phyloP scores from a whole-genome alignment of 1,140 invertebrate genomes.

The Psix sp. region DNA sequence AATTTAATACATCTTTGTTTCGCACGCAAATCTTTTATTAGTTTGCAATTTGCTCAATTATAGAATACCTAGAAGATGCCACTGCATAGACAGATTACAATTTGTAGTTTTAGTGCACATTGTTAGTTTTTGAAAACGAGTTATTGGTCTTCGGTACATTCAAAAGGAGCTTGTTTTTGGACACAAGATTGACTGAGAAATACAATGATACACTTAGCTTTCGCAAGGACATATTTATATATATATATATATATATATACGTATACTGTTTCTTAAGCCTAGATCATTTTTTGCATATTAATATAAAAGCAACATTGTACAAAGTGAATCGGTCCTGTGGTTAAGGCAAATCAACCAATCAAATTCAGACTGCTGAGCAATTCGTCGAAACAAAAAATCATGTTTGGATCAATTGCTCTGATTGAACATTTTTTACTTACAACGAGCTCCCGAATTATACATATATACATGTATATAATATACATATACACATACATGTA shows the following conservation, averaged over 20 bases:
- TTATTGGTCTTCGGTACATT: constrained; percentile 36
- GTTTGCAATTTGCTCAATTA: constrained; percentile 10
- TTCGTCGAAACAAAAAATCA: background rate
- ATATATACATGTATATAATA: no score
- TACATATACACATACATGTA: no score
- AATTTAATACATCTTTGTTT: background rate
- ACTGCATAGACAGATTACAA: constrained; percentile 43
- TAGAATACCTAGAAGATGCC: constrained; percentile 51
- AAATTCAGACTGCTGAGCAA: constrained; percentile 2
- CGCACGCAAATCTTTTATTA: background rate
- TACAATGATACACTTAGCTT: constrained; percentile 47
- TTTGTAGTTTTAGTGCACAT: no score
- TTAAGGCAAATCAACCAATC: constrained; percentile 9
- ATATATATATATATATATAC: no score
- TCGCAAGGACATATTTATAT: constrained; percentile 52
- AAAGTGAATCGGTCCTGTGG: constrained; percentile 17
- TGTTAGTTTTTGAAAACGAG: no score
- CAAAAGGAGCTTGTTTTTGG: constrained; percentile 21
- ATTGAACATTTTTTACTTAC: no score
- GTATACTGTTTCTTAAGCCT: constrained; percentile 36
- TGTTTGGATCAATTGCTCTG: no score
- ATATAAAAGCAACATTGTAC: constrained; percentile 38
- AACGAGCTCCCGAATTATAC: no score
- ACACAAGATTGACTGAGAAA: constrained; percentile 30
- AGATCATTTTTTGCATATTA: constrained; percentile 14